Percentiles rank a stretch among this genome's conserved stretches.
phyloP scores from a whole-genome alignment of 2,797 vertebrate species.

The Trematomus bernacchii region DNA sequence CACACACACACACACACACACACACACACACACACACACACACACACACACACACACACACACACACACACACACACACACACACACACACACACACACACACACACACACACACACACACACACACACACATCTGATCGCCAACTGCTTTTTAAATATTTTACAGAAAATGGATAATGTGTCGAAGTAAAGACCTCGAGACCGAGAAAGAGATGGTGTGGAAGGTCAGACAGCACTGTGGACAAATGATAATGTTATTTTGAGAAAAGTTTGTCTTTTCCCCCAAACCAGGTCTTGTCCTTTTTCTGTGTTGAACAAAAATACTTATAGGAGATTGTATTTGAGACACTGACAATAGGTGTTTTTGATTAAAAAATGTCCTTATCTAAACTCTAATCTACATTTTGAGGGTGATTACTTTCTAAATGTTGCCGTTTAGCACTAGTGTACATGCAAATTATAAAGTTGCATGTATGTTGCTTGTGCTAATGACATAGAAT shows the following conservation, averaged over 20 bases:
- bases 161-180: conserved; percentile 22
- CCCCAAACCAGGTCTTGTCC: not conserved
- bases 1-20: too few species aligned
- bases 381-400: not conserved
- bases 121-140: too few species aligned
- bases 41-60: too few species aligned
- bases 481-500: conserved; percentile 10
- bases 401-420: not conserved
- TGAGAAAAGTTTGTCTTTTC: not conserved
- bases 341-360: not conserved
- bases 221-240: conserved; percentile 40
- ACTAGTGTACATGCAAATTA: not conserved
- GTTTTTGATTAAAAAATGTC: conserved; percentile 6
- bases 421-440: not conserved
- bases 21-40: too few species aligned
- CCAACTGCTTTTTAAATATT: conserved; percentile 53
- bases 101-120: too few species aligned
- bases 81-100: too few species aligned
- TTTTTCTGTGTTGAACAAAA: conserved; percentile 22
- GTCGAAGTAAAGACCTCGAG: conserved; percentile 40
- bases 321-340: not conserved
- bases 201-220: conserved; percentile 24
- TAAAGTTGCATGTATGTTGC: not conserved
- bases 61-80: too few species aligned
- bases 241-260: conserved; percentile 40